Percentiles rank a stretch among this genome's conserved stretches.
Evolutionary conservation across 1,140 invertebrate genomes (phyloP).

Genomic region (Schlechtendalia chinensis): DNA sequence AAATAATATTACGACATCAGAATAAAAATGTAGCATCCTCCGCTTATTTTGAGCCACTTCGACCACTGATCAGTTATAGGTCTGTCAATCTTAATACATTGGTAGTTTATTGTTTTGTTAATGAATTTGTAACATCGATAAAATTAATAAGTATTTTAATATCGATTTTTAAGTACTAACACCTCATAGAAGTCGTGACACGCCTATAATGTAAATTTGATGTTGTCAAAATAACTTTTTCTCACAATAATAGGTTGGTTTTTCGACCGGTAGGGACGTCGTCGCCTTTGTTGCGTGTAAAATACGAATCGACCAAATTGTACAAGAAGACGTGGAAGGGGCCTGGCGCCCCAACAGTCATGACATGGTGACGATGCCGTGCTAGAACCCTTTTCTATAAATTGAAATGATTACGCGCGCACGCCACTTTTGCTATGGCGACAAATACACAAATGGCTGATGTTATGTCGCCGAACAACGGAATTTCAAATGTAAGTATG

Average conservation of each 20-base stretch:
- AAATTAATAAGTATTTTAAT: too few relatives aligned
- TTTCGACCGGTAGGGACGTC: conserved; percentile 2
- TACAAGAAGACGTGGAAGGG: background rate
- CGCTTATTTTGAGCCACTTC: too few relatives aligned
- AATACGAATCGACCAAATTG: conserved; percentile 23
- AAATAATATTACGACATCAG: too few relatives aligned
- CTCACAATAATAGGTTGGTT: conserved; percentile 47
- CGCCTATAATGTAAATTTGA: too few relatives aligned
- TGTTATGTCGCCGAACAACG: conserved; percentile 27
- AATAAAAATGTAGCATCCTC: too few relatives aligned
- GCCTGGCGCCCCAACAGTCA: background rate
- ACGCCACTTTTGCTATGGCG: conserved; percentile 37
- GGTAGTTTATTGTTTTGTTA: too few relatives aligned
- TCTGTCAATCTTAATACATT: too few relatives aligned
- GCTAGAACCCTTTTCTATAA: conserved; percentile 19
- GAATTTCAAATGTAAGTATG: background rate
- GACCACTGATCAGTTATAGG: too few relatives aligned
- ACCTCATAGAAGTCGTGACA: too few relatives aligned
- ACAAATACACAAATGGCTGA: conserved; percentile 39
- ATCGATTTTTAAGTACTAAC: too few relatives aligned
- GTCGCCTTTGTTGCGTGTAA: background rate
- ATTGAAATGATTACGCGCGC: conserved; percentile 32
- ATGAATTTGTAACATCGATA: too few relatives aligned
- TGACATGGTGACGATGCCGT: conserved; percentile 51
- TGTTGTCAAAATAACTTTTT: background rate